A percentile compares a stretch with the other conserved stretches of the same genome.
Evolutionary conservation across 2,113 vertebrate genomes (phyloP).

Genomic region (Motacilla alba): DNA sequence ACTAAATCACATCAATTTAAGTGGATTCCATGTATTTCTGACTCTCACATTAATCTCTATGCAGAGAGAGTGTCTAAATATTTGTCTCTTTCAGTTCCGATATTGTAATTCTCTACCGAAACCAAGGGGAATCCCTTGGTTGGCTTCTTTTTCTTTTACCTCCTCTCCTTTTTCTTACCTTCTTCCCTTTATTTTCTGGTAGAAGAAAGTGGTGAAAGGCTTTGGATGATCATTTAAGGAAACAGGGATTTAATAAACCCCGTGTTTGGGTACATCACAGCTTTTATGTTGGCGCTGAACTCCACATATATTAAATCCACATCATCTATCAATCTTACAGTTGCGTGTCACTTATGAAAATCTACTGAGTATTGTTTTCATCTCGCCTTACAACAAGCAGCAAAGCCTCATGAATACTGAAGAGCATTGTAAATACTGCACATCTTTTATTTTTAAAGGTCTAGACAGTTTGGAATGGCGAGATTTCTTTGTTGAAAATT

Average conservation of each 20-base stretch:
- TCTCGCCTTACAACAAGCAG: constrained; percentile 78
- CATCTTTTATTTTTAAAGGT: constrained; percentile 80
- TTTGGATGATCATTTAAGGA: constrained; percentile 52
- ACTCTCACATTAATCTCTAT: constrained; percentile 31
- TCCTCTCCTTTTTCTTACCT: not conserved
- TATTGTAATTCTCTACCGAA: constrained; percentile 32
- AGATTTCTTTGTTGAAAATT: constrained; percentile 68
- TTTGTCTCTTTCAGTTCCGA: constrained; percentile 38
- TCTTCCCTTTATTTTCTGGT: constrained; percentile 5
- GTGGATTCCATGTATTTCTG: constrained; percentile 41
- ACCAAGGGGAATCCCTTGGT: not conserved
- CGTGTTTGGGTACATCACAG: constrained; percentile 65
- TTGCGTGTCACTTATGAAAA: constrained; percentile 82
- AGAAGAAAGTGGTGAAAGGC: not conserved
- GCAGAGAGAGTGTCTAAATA: constrained; percentile 38
- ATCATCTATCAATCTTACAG: constrained; percentile 83
- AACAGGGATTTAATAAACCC: constrained; percentile 59
- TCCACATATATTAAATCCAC: constrained; percentile 78
- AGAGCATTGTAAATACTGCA: constrained; percentile 69
- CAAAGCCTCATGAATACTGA: constrained; percentile 81
- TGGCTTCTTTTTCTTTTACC: not conserved
- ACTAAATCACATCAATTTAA: constrained; percentile 45
- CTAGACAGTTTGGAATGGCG: constrained; percentile 71
- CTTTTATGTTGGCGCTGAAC: constrained; percentile 74
- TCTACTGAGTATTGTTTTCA: constrained; percentile 85